Evolutionary conservation across 2,113 vertebrate species (phyloP).

Genomic region (Pomatorhinus ruficollis): DNA sequence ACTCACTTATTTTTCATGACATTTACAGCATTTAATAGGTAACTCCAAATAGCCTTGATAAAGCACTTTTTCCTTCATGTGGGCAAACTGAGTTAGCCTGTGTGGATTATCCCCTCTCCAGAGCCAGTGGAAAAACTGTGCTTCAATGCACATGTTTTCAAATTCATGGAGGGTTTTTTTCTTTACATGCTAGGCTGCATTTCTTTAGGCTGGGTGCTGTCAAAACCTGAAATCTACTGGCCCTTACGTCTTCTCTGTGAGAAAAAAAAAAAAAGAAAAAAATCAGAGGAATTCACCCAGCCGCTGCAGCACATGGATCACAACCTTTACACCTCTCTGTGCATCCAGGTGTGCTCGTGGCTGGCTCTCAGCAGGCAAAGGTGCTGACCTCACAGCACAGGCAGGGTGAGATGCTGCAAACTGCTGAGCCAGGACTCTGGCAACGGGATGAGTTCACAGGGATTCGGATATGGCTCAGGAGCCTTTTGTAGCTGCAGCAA

Average conservation of each 20-base stretch:
- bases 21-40: constrained; percentile 20
- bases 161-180: background rate
- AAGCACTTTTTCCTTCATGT: background rate
- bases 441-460: background rate
- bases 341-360: background rate
- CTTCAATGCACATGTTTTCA: background rate
- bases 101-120: background rate
- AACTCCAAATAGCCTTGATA: background rate
- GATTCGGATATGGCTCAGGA: background rate
- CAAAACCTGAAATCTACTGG: background rate
- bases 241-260: background rate
- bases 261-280: background rate
- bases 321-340: background rate
- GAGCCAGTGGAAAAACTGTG: background rate
- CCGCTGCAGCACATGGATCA: background rate
- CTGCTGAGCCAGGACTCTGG: background rate
- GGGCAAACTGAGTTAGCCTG: background rate
- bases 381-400: background rate
- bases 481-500: background rate
- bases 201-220: constrained; percentile 10
- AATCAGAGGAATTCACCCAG: background rate
- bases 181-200: constrained; percentile 14
- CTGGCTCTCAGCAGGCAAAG: background rate
- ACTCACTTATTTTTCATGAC: background rate
- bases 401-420: background rate